phyloP scores from a whole-genome alignment of 2,113 vertebrate species.

The Daboia siamensis region DNA sequence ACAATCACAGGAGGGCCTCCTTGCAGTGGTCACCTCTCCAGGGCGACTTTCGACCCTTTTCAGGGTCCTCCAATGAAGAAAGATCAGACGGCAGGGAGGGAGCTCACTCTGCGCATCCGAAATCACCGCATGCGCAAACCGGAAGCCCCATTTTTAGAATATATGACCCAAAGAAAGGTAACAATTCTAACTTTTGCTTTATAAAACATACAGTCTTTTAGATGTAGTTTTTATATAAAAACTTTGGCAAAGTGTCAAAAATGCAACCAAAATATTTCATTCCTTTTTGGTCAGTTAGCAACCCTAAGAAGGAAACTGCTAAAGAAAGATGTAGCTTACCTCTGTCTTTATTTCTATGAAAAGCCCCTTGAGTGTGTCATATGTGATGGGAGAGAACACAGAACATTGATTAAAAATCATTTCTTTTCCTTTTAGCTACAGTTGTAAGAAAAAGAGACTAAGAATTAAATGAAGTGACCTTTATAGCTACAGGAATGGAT shows the following conservation, averaged over 20 bases:
- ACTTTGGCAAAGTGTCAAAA: neutral
- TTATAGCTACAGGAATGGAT: constrained; percentile 53
- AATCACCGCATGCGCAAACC: too few species aligned
- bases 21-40: too few species aligned
- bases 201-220: neutral
- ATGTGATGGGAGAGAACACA: constrained; percentile 56
- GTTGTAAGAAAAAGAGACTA: constrained; percentile 60
- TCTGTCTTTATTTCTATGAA: constrained; percentile 54
- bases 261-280: too few species aligned
- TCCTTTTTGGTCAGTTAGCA: neutral
- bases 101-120: too few species aligned
- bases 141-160: neutral
- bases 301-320: constrained; percentile 49
- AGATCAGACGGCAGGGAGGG: too few species aligned
- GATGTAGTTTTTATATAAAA: neutral
- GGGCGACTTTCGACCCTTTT: too few species aligned
- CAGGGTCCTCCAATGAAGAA: too few species aligned
- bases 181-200: neutral
- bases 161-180: neutral
- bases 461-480: constrained; percentile 62
- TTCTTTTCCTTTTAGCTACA: constrained; percentile 67
- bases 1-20: too few species aligned
- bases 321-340: constrained; percentile 28
- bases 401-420: constrained; percentile 49
- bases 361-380: constrained; percentile 53